Conservation (phyloP, 2,797 vertebrate species). For the Sphaeramia orbicularis region DNA sequence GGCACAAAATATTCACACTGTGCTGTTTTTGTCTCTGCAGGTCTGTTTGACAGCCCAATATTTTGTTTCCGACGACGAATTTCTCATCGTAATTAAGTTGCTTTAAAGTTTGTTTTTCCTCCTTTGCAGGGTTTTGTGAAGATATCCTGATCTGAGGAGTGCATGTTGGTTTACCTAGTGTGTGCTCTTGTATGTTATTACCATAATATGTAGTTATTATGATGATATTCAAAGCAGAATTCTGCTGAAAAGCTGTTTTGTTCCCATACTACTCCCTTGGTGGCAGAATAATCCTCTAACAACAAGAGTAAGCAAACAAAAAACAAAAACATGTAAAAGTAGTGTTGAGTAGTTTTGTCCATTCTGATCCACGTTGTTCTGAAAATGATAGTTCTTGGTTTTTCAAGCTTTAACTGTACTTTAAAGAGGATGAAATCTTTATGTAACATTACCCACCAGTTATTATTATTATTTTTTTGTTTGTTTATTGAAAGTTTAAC, state of each 20-base stretch:
- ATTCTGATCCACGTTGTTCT: too few relatives aligned
- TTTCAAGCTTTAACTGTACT: too few relatives aligned
- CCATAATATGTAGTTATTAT: background rate
- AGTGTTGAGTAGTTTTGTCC: background rate
- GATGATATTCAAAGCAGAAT: background rate
- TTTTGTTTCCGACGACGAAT: background rate
- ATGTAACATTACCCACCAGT: too few relatives aligned
- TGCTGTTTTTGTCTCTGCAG: background rate
- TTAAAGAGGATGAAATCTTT: too few relatives aligned
- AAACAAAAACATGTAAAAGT: background rate
- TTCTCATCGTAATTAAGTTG: conserved; percentile 5
- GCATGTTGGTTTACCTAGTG: background rate
- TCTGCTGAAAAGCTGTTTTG: background rate
- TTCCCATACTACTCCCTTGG: background rate
- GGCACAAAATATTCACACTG: background rate
- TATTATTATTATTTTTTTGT: too few relatives aligned
- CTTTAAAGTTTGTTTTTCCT: background rate
- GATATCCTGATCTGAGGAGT: background rate
- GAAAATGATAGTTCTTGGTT: too few relatives aligned
- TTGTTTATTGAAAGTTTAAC: too few relatives aligned
- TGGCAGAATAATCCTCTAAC: background rate
- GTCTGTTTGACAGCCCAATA: background rate
- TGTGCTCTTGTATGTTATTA: background rate
- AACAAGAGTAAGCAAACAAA: background rate
- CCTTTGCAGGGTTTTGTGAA: background rate